phyloP scores from a whole-genome alignment of 2,888 invertebrate species.

The Lacanobia wlatinum region DNA sequence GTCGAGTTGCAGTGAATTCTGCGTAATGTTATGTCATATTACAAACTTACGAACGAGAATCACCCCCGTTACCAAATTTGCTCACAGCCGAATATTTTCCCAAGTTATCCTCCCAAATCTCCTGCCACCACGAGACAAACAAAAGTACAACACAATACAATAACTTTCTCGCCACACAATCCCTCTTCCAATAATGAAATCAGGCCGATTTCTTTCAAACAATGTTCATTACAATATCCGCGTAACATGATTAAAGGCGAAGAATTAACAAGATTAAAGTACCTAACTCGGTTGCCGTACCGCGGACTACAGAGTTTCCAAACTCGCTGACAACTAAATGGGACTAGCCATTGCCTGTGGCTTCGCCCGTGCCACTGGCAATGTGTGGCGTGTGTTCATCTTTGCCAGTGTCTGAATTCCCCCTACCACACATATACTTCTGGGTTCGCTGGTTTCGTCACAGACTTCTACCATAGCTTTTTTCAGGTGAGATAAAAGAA shows the following conservation, averaged over 20 bases:
- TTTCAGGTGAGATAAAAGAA: too few species aligned
- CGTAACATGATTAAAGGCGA: constrained; percentile 44
- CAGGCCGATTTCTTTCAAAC: constrained; percentile 20
- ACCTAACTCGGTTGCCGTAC: constrained; percentile 41
- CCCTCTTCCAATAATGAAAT: constrained; percentile 27
- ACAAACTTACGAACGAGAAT: background rate
- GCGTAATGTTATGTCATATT: background rate
- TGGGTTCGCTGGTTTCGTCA: too few species aligned
- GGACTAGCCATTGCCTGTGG: background rate
- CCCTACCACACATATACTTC: too few species aligned
- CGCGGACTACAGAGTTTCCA: constrained; percentile 26
- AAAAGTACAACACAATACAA: constrained; percentile 3
- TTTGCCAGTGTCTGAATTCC: too few species aligned
- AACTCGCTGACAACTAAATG: constrained; percentile 49
- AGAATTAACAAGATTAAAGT: constrained; percentile 53
- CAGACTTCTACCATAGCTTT: too few species aligned
- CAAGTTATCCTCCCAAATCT: constrained; percentile 13
- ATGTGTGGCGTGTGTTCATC: background rate
- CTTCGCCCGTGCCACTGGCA: background rate
- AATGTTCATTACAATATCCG: constrained; percentile 39
- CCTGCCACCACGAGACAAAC: background rate
- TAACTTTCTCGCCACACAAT: constrained; percentile 23
- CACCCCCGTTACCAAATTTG: background rate
- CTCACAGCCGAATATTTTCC: too few species aligned
- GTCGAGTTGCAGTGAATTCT: too few species aligned